A percentile compares a stretch with the other conserved stretches of the same genome.
These are phyloP conservation scores for Nerophis lumbriciformis DNA, from an alignment of 2,113 vertebrate genomes.

Conservation along the genomic window DNA sequence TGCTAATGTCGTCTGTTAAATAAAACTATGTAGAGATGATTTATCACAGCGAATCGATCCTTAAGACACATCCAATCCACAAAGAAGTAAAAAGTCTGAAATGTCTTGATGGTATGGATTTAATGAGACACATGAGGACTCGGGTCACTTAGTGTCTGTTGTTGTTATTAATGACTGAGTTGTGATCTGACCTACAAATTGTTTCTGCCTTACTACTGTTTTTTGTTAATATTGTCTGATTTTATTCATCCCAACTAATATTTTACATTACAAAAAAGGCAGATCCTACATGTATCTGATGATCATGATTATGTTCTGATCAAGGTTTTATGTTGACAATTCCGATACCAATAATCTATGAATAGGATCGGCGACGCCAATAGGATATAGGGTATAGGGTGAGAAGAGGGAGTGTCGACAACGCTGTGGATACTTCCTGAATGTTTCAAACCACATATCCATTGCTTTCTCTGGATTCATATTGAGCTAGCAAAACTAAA, in stretches of 20 bases:
- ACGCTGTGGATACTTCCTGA: too few species aligned
- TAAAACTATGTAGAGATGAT: slow-evolving; percentile 55
- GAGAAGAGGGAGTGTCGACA: too few species aligned
- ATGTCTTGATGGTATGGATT: slow-evolving; percentile 31
- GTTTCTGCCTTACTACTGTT: not conserved
- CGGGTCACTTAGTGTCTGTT: slow-evolving; percentile 29
- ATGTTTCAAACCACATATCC: too few species aligned
- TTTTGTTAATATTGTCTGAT: not conserved
- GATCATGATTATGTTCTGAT: too few species aligned
- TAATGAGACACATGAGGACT: slow-evolving; percentile 31
- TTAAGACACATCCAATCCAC: slow-evolving; percentile 30
- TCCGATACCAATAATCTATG: too few species aligned
- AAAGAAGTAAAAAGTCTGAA: slow-evolving; percentile 36
- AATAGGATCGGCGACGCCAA: too few species aligned
- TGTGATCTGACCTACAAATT: slow-evolving; percentile 26
- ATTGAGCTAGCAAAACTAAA: too few species aligned
- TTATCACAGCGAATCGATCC: slow-evolving; percentile 53
- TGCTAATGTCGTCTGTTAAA: slow-evolving; percentile 68
- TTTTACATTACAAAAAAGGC: too few species aligned
- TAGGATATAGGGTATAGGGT: too few species aligned
- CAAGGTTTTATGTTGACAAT: too few species aligned
- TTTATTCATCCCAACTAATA: not conserved
- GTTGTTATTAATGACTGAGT: slow-evolving; percentile 36
- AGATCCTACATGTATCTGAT: too few species aligned
- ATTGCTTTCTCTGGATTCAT: too few species aligned